These are phyloP conservation scores for Notoglanidium macrostoma DNA, from an alignment of 2,797 vertebrate genomes.

Conservation along the genomic window DNA sequence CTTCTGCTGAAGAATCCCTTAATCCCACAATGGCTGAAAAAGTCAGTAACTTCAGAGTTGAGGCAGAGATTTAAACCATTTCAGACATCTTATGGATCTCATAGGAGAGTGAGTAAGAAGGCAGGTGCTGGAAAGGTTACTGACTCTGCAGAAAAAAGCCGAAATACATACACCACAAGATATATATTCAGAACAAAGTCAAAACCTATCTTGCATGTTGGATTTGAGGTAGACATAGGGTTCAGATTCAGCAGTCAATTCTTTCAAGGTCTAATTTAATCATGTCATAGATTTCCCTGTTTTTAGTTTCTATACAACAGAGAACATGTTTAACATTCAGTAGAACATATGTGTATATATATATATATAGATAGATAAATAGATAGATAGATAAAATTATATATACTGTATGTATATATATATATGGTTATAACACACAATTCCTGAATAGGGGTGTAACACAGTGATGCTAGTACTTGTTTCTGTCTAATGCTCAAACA, in stretches of 20 bases:
- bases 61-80: constrained; percentile 1
- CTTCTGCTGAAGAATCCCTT: constrained; percentile 25
- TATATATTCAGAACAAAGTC: constrained; percentile 12
- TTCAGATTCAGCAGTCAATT: neutral
- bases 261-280: neutral
- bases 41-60: neutral
- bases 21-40: constrained; percentile 11
- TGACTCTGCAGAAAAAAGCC: neutral
- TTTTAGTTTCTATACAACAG: neutral
- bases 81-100: constrained; percentile 13
- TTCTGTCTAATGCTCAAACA: no score
- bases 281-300: neutral
- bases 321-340: neutral
- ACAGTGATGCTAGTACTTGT: no score
- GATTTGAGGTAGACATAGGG: neutral
- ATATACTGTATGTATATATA: no score
- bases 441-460: no score
- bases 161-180: neutral
- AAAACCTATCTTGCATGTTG: neutral
- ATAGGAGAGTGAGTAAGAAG: neutral
- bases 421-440: no score
- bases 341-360: neutral
- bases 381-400: no score
- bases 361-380: no score
- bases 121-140: neutral